Conservation (phyloP, 2,113 vertebrate species). For the Passer montanus region DNA sequence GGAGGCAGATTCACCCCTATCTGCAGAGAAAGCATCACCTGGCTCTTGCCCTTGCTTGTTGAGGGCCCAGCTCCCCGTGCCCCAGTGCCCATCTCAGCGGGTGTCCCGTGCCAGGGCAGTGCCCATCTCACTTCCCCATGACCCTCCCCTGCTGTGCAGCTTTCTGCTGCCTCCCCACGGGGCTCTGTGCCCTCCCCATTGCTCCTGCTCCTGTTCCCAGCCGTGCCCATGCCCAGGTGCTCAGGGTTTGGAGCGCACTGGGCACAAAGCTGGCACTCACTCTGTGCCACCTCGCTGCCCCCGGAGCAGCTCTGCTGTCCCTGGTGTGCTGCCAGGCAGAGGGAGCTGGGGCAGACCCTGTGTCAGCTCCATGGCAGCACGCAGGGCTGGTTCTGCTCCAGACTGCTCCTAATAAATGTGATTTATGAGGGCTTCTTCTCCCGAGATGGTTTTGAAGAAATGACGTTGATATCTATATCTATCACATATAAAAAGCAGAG, state of each 20-base stretch:
- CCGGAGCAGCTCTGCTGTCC: neutral
- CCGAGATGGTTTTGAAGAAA: neutral
- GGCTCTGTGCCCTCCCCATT: neutral
- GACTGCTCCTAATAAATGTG: neutral
- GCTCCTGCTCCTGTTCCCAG: neutral
- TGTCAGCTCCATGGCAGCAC: neutral
- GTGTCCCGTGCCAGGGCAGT: neutral
- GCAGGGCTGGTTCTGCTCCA: neutral
- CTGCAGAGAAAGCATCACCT: neutral
- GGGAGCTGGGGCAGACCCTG: neutral
- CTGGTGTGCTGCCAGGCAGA: neutral
- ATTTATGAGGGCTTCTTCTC: neutral
- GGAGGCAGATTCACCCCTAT: neutral
- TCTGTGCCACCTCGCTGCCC: neutral
- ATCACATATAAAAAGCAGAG: neutral
- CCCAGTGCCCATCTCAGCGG: neutral
- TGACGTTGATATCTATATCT: neutral
- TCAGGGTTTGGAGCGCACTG: fast-evolving
- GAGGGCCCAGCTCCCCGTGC: neutral
- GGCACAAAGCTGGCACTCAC: neutral
- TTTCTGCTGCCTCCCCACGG: neutral
- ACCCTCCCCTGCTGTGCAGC: neutral
- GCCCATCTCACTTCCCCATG: neutral
- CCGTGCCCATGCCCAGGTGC: neutral
- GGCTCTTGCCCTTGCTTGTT: neutral